These are phyloP conservation scores for Salminus brasiliensis DNA, from an alignment of 2,113 vertebrate species.

Conservation along the genomic window DNA sequence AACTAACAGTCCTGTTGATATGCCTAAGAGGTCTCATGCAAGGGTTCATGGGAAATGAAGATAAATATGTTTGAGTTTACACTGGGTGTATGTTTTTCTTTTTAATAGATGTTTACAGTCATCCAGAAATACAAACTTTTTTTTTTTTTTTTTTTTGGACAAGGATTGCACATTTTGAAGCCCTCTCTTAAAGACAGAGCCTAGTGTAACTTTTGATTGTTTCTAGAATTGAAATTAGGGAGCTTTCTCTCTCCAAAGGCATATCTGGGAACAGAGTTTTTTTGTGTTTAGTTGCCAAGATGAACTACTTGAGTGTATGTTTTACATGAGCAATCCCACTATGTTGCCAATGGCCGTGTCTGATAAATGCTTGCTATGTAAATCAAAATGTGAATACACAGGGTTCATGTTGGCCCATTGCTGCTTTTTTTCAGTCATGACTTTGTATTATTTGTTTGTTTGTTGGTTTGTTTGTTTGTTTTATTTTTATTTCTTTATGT, in stretches of 20 bases:
- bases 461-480: slow-evolving; percentile 48
- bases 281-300: slow-evolving; percentile 62
- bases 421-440: slow-evolving; percentile 75
- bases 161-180: slow-evolving; percentile 46
- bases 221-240: slow-evolving; percentile 43
- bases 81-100: slow-evolving; percentile 62
- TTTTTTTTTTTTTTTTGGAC: slow-evolving; percentile 52
- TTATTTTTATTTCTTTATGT: slow-evolving; percentile 65
- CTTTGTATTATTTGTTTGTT: slow-evolving; percentile 65
- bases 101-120: slow-evolving; percentile 34
- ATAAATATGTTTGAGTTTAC: slow-evolving; percentile 61
- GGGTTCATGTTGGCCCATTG: slow-evolving; percentile 73
- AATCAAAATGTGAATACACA: slow-evolving; percentile 77
- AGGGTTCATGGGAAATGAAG: slow-evolving; percentile 51
- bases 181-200: slow-evolving; percentile 33
- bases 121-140: slow-evolving; percentile 43
- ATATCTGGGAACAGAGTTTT: slow-evolving; percentile 24
- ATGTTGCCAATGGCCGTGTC: slow-evolving; percentile 57
- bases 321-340: slow-evolving; percentile 29
- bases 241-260: slow-evolving; percentile 44
- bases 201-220: slow-evolving; percentile 58
- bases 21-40: slow-evolving; percentile 18
- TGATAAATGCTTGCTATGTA: slow-evolving; percentile 57
- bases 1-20: slow-evolving; percentile 4
- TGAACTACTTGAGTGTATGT: slow-evolving; percentile 43